These are phyloP conservation scores for Strongylocentrotus purpuratus DNA, from an alignment of 35 echinoderm and acorn worm species.

Conservation along the genomic window DNA sequence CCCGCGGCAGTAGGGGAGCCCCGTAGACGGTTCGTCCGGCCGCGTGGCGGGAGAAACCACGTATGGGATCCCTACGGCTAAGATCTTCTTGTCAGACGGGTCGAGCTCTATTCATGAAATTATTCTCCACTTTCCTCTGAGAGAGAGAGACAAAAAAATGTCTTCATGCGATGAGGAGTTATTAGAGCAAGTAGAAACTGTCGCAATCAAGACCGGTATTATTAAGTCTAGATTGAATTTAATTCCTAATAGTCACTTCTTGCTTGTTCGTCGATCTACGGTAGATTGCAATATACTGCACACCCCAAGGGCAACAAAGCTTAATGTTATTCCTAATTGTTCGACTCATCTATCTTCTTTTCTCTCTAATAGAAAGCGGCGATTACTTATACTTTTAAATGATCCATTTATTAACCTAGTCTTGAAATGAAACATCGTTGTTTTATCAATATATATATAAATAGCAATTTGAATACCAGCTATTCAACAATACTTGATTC, in stretches of 20 bases:
- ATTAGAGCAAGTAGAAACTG: slow-evolving; percentile 2
- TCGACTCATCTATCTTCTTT: neutral
- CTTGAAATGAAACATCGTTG: neutral
- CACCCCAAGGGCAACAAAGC: neutral
- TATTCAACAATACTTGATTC: neutral
- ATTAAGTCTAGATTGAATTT: slow-evolving; percentile 12
- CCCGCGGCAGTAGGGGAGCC: neutral
- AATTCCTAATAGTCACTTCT: slow-evolving; percentile 12
- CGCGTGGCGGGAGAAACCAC: slow-evolving; percentile 20
- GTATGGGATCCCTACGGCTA: slow-evolving; percentile 12
- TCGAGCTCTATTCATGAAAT: neutral
- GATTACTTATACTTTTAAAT: neutral
- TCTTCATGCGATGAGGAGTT: neutral
- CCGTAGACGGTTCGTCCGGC: neutral
- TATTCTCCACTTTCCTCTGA: neutral
- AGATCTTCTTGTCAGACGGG: slow-evolving; percentile 30
- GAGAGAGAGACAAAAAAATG: neutral
- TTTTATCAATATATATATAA: neutral
- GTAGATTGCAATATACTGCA: neutral
- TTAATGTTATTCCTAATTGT: neutral
- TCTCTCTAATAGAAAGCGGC: neutral
- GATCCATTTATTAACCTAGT: neutral
- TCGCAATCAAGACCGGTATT: slow-evolving; percentile 9
- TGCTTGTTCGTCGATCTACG: neutral
- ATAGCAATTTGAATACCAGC: neutral